Evolutionary conservation across 2,888 invertebrate genomes (phyloP).

Genomic region (Melieria omissa): DNA sequence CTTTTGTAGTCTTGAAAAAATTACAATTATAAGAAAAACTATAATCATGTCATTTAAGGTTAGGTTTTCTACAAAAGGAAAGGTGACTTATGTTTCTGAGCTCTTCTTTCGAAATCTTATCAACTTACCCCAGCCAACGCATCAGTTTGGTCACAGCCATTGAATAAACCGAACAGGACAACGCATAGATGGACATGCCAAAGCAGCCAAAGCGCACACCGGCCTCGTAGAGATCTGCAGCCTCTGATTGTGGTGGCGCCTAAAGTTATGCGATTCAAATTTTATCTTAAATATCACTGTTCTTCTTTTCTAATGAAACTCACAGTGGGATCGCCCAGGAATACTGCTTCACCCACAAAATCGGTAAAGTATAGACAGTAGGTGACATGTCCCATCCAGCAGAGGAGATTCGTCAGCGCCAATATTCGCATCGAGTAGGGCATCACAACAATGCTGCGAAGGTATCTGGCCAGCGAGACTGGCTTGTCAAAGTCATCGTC

Average conservation of each 20-base stretch:
- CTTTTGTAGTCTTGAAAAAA: no score
- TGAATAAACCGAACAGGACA: conserved; percentile 67
- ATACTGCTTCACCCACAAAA: conserved; percentile 75
- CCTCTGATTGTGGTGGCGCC: conserved; percentile 53
- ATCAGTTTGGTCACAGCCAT: conserved; percentile 63
- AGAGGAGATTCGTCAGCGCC: conserved; percentile 73
- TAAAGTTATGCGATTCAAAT: conserved; percentile 31
- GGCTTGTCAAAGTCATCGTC: conserved; percentile 50
- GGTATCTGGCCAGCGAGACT: conserved; percentile 58
- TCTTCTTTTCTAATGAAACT: conserved; percentile 35
- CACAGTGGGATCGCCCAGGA: conserved; percentile 69
- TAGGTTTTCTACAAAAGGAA: no score
- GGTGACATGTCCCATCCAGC: conserved; percentile 77
- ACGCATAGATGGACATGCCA: conserved; percentile 66
- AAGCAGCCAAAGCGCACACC: conserved; percentile 67
- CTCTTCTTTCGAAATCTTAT: no score
- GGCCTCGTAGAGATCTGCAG: conserved; percentile 57
- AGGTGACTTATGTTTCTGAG: no score
- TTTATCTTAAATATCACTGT: neutral
- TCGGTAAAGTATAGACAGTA: conserved; percentile 76
- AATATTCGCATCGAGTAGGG: conserved; percentile 71
- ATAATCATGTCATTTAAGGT: no score
- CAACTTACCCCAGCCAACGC: conserved; percentile 61
- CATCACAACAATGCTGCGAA: conserved; percentile 72
- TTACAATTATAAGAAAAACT: neutral